Conservation (phyloP, 2,888 invertebrate genomes). For the Pterobdella sp. region DNA sequence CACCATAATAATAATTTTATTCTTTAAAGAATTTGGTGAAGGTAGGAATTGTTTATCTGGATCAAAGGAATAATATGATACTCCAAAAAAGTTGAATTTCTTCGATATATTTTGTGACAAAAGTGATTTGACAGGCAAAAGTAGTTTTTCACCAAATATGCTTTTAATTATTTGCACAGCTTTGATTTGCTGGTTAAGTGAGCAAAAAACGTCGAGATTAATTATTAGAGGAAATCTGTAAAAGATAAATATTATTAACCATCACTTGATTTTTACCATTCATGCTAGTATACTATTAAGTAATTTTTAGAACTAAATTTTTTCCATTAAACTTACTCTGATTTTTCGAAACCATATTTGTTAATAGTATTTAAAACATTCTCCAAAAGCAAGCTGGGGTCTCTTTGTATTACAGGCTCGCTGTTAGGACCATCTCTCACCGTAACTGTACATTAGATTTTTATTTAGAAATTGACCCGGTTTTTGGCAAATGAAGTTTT, state of each 20-base stretch:
- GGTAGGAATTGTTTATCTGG: constrained; percentile 43
- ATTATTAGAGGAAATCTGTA: constrained; percentile 55
- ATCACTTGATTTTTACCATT: no score
- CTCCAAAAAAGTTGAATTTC: background rate
- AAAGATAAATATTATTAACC: no score
- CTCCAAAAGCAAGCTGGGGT: constrained; percentile 51
- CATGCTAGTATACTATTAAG: no score
- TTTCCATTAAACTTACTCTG: constrained; percentile 42
- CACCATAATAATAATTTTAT: constrained; percentile 51
- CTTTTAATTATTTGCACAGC: constrained; percentile 48
- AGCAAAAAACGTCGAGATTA: constrained; percentile 55
- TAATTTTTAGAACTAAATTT: background rate
- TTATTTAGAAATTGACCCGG: no score
- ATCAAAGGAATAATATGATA: constrained; percentile 33
- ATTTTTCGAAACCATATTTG: constrained; percentile 53
- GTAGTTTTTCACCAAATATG: constrained; percentile 49
- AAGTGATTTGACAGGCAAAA: constrained; percentile 5
- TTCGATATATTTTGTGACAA: background rate
- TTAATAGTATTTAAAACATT: constrained; percentile 53
- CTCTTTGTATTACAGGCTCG: constrained; percentile 56
- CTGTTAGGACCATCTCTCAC: constrained; percentile 56
- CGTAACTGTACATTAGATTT: constrained; percentile 52
- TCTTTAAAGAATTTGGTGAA: constrained; percentile 48
- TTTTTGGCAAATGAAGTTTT: no score
- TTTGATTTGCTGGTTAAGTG: constrained; percentile 51